These are phyloP conservation scores for Potamilus streckersoni DNA, from an alignment of 1,140 invertebrate species.

Conservation along the genomic window DNA sequence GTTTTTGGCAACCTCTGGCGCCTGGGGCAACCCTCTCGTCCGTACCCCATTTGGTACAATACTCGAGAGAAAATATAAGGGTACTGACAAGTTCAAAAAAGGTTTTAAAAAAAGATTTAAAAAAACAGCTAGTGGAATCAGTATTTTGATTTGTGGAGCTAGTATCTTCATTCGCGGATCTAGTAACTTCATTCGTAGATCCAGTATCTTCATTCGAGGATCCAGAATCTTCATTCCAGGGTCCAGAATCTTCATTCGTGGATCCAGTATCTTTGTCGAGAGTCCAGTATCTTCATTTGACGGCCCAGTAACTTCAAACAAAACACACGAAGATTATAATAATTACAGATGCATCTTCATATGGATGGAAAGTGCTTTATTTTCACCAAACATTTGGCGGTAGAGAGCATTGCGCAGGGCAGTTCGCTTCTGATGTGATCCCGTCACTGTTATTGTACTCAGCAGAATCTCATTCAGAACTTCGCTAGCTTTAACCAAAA, in stretches of 20 bases:
- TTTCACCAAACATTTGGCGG: not conserved
- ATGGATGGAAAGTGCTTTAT: not conserved
- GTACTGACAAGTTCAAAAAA: not conserved
- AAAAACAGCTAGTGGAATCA: not conserved
- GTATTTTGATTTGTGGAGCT: too few species aligned
- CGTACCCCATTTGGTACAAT: not conserved
- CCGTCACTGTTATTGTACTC: too few species aligned
- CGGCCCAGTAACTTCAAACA: constrained; percentile 7
- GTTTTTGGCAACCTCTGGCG: too few species aligned
- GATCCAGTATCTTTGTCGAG: too few species aligned
- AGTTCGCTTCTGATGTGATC: too few species aligned
- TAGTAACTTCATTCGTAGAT: too few species aligned
- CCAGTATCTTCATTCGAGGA: constrained; percentile 1
- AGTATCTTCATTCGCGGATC: too few species aligned
- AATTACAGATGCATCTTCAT: not conserved
- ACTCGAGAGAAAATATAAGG: constrained; percentile 1
- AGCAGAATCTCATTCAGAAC: too few species aligned
- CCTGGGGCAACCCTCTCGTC: too few species aligned
- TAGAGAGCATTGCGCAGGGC: not conserved
- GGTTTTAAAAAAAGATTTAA: too few species aligned
- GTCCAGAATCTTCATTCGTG: too few species aligned
- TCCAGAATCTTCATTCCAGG: not conserved
- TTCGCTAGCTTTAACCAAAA: too few species aligned
- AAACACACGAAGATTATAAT: not conserved
- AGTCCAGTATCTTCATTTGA: not conserved